Conservation (phyloP, 2,113 vertebrate species). For the Tympanuchus pallidicinctus region DNA sequence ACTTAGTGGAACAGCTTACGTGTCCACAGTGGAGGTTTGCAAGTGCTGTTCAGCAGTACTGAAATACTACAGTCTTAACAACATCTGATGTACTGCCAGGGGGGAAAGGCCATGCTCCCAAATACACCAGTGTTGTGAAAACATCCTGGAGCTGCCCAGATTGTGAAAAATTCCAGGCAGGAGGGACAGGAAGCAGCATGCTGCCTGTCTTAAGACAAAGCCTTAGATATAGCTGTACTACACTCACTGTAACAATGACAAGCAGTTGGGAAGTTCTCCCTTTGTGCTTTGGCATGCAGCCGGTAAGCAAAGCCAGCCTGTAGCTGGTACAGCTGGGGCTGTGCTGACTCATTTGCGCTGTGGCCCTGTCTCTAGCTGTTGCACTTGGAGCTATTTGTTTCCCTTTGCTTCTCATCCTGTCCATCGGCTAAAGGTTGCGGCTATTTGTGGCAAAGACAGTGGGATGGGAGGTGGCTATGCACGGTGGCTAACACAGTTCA, state of each 20-base stretch:
- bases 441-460: slow-evolving; percentile 3
- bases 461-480: not conserved
- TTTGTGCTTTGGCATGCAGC: not conserved
- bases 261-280: not conserved
- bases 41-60: not conserved
- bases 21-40: not conserved
- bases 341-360: not conserved
- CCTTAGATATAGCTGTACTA: not conserved
- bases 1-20: not conserved
- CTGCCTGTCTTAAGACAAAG: not conserved
- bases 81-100: not conserved
- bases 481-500: rapidly evolving
- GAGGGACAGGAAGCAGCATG: not conserved
- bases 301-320: not conserved
- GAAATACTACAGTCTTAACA: not conserved
- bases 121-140: not conserved
- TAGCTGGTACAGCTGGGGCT: slow-evolving; percentile 24
- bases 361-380: not conserved
- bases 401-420: not conserved
- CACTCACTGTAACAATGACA: not conserved
- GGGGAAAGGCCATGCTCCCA: not conserved
- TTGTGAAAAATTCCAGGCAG: not conserved
- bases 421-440: not conserved
- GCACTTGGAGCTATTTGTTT: slow-evolving; percentile 19
- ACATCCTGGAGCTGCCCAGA: not conserved